phyloP scores from a whole-genome alignment of 2,888 invertebrate species.

The Zhengitettix transpicula region DNA sequence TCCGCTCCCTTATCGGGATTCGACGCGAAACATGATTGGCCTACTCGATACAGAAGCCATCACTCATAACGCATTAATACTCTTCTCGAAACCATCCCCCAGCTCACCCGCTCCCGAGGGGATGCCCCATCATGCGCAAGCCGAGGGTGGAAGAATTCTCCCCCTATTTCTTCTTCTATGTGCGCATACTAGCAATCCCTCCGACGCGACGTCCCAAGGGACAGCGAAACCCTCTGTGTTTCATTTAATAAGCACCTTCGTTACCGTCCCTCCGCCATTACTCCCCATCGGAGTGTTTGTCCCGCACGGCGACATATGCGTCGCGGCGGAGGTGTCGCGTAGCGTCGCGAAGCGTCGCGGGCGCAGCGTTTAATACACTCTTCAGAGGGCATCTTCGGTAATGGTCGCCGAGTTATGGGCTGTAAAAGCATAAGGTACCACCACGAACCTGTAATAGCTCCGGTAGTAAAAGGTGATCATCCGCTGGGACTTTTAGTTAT shows the following conservation, averaged over 20 bases:
- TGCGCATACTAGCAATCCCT: neutral
- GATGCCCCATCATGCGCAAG: neutral
- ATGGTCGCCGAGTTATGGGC: neutral
- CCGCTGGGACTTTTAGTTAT: neutral
- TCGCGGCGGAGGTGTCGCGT: neutral
- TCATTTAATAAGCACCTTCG: constrained; percentile 12
- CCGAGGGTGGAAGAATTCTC: neutral
- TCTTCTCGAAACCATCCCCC: neutral
- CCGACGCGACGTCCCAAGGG: neutral
- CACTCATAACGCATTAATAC: neutral
- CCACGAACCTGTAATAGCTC: neutral
- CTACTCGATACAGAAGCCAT: neutral
- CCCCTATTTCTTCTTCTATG: neutral
- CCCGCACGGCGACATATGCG: neutral
- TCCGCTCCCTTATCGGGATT: no score
- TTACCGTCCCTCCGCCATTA: neutral
- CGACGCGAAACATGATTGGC: no score
- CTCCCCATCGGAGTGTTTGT: neutral
- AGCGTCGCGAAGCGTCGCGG: neutral
- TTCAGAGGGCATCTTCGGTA: neutral
- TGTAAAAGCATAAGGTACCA: neutral
- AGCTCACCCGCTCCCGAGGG: neutral
- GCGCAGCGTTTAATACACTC: neutral
- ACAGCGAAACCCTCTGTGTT: constrained; percentile 2
- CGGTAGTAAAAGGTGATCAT: neutral